Evolutionary conservation across 2,113 vertebrate genomes (phyloP).

Genomic region (Perca schrenkii): DNA sequence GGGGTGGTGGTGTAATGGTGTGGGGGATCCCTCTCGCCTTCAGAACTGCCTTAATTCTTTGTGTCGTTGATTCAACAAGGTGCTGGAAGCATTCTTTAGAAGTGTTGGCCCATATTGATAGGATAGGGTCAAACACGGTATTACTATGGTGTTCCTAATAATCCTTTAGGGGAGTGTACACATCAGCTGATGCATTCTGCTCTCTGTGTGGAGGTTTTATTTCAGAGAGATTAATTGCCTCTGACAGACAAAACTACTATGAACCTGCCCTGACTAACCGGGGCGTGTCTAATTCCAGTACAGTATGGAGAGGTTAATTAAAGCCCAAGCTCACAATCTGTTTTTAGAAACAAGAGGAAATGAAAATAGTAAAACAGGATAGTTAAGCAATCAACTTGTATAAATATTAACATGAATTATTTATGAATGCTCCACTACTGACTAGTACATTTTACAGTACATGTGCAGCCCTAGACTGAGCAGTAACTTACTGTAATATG

Average conservation of each 20-base stretch:
- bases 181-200: not conserved
- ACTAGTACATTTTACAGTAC: not conserved
- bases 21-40: no score
- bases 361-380: not conserved
- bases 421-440: not conserved
- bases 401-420: not conserved
- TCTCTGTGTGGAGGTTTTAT: not conserved
- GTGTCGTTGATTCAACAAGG: no score
- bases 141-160: no score
- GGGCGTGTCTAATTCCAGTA: not conserved
- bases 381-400: not conserved
- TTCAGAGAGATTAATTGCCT: constrained; percentile 3
- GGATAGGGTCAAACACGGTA: no score
- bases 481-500: not conserved
- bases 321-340: not conserved
- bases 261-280: not conserved
- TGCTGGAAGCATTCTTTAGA: no score
- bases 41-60: no score
- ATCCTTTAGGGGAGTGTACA: no score
- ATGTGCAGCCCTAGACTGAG: not conserved
- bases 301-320: constrained; percentile 1
- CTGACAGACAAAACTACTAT: not conserved
- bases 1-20: no score
- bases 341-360: not conserved
- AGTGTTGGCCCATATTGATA: no score